Base-by-base conservation (phyloP, 1,140 invertebrate genomes). In the Planococcus citri region DNA sequence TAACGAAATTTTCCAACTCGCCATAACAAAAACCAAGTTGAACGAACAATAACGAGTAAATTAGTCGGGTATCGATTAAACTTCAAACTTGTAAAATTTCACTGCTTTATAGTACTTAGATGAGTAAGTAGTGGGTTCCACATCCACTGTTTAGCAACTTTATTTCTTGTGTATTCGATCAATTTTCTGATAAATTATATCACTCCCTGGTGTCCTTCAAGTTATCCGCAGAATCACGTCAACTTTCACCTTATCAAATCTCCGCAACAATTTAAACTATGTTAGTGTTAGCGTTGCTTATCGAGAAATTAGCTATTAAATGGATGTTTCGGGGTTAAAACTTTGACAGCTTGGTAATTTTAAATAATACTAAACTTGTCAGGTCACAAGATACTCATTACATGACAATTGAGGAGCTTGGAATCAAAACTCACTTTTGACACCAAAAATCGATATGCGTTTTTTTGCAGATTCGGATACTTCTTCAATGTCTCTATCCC, bases 21-120 rank as follows among this genome's bases (percentile, higher is more conserved):
- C 41, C 41, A 51, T 51, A 51, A 51, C n/a, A n/a, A n/a, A n/a
- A n/a, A n/a, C 10, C 41, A n/a, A 51, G 41, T 51, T 14, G 41
- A 17, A n/a, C 41, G 41, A 51, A 51, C 41, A 51, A 51, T 51
- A 51, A 51, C 41, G 41, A 51, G n/a, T 51, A 51, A 51, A 51
- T 51, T 51, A 51, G 41, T 51, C 17, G 12, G 41, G 3, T 51
- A 51, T 51, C 41, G 41, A 51, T 51, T 51, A 51, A 51, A 51
- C 41, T 51, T 51, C 41, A 14, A 51, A 51, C 6, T 51, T 51
- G 41, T 51, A 51, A 51, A 51, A 51, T 51, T 51, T 51, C 33
- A 37, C n/a, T n/a, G n/a, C n/a, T n/a, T n/a, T n/a, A n/a, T 33
- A 12, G 12, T 9, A 51, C 41, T 51, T 20, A 20, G n/a, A 20